Base-by-base conservation (phyloP, 2,797 vertebrate species). In the Eurystomus glaucurus region DNA sequence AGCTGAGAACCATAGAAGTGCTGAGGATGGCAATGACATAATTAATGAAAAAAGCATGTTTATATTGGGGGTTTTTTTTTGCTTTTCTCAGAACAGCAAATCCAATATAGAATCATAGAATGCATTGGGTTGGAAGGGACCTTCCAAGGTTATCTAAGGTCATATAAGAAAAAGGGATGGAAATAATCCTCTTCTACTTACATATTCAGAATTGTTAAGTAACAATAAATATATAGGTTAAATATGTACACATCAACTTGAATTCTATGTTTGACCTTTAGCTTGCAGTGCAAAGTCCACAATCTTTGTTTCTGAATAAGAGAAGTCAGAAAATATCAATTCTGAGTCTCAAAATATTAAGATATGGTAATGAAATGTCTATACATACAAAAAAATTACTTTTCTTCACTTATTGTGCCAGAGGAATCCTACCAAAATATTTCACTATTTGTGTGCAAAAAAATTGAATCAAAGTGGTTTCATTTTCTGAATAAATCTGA, bases 291-390 rank as follows among this genome's bases (percentile, higher is more conserved):
- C 3, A 22, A 78, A 71, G 29, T 31, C 12, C 4, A 50, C 2
- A 62, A 19, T 16, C 1, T 66, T 54, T 18, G 1, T 61, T 54
- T 71, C 29, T 58, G 46, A 54, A 41, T 45, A n/a, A 52, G 8
- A 82, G 8, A 66, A 58, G 58, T 62, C 8, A 23, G 37, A 55
- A 64, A 71, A 48, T 28, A 43, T 0, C 1, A 46, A 25, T 41
- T 75, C 52, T 4, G 26, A 22, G 14, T 50, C 11, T 88, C 9
- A 54, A 62, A 66, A 51, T 62, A 28, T 26, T 10, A 51, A 68
- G 28, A 28, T 37, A 45, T 1, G 1, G 1, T 37, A 43, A 52
- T n/a, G 1, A 78, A 60, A 46, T 46, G 1, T 11, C 5, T 51
- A 28, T 4, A 46, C 1, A 1, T 29, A 20, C 5, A 45, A 60